Evolutionary conservation across 1,140 invertebrate genomes (phyloP), one percentile per base, ranked within the genome.

Genomic region (Lutraria rhynchaena): DNA sequence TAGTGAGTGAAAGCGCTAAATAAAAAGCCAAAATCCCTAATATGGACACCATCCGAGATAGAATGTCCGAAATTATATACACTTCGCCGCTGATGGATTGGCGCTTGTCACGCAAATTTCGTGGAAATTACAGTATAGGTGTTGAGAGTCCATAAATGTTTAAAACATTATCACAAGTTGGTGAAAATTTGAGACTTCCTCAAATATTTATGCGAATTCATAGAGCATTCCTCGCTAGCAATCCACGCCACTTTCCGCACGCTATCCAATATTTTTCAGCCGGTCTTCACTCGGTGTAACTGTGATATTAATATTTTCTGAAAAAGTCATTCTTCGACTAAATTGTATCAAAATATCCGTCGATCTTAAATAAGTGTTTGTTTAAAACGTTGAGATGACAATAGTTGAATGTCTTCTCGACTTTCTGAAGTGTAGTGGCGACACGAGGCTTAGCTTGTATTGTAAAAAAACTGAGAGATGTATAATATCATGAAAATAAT

Each of bases 11-110:
- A 61, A 46, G 73, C 46, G 73, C 41, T 31, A 46, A 75, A 75
- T 75, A 75, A 75, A 75, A 75, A 75, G 58, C 53, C 33, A 61
- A 75, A 75, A 61, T 75, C 58, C 73, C 58, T 75, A 75, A 75
- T 75, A 75, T 27, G 57, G 19, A 75, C 73, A 75, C 73, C 73
- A 60, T 75, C 73, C 73, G 73, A 75, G 73, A 75, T 44, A 75
- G 55, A 63, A 61, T 75, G 73, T 75, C 73, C 73, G 73, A 75
- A 75, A 75, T 75, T 75, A 75, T 75, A 75, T 75, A 75, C 73
- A 75, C 73, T 61, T 75, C 58, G 58, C 27, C 37, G 58, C 57
- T 75, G 73, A 75, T 61, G 73, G 55, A 75, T 75, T 75, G 73
- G 44, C 55, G 53, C 31, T 49, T 55, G 57, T 63, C 73, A 75